phyloP scores from a whole-genome alignment of 2,797 vertebrate species.

The Cirrhinus molitorella region DNA sequence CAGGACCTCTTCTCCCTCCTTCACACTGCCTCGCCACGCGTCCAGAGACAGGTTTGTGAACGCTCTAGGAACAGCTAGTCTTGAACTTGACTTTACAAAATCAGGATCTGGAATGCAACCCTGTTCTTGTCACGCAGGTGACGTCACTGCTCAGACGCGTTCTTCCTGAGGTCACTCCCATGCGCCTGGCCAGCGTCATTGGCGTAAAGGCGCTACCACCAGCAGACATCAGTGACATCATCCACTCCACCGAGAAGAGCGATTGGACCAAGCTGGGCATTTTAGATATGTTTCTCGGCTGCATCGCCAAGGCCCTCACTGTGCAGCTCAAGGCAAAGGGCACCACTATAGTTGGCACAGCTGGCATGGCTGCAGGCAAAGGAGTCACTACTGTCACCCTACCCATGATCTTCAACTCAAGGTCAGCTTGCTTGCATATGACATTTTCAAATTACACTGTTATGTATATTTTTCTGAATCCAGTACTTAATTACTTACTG shows the following conservation, averaged over 20 bases:
- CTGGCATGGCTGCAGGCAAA: slow-evolving; percentile 93
- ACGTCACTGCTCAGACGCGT: slow-evolving; percentile 95
- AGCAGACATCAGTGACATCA: slow-evolving; percentile 99
- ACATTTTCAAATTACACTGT: neutral
- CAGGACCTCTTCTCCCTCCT: slow-evolving; percentile 98
- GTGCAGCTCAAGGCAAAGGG: slow-evolving; percentile 99
- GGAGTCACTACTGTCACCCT: slow-evolving; percentile 97
- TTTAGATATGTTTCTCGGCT: slow-evolving; percentile 98
- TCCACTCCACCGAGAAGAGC: slow-evolving; percentile 98
- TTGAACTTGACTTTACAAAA: neutral
- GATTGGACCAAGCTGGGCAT: slow-evolving; percentile 98
- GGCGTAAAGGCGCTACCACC: slow-evolving; percentile 97
- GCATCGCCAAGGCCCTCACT: slow-evolving; percentile 98
- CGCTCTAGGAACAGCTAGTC: neutral
- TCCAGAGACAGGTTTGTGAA: slow-evolving; percentile 93
- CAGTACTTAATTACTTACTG: neutral
- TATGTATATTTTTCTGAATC: neutral
- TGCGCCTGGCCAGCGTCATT: slow-evolving; percentile 95
- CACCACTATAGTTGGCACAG: slow-evolving; percentile 92
- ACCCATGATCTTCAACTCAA: slow-evolving; percentile 99
- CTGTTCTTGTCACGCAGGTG: slow-evolving; percentile 78
- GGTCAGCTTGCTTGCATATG: slow-evolving; percentile 74
- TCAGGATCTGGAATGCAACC: neutral
- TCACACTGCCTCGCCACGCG: slow-evolving; percentile 96
- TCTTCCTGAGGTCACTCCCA: slow-evolving; percentile 95